These are phyloP conservation scores for Notolepis coatsorum DNA, from an alignment of 2,797 vertebrate genomes.

Conservation along the genomic window DNA sequence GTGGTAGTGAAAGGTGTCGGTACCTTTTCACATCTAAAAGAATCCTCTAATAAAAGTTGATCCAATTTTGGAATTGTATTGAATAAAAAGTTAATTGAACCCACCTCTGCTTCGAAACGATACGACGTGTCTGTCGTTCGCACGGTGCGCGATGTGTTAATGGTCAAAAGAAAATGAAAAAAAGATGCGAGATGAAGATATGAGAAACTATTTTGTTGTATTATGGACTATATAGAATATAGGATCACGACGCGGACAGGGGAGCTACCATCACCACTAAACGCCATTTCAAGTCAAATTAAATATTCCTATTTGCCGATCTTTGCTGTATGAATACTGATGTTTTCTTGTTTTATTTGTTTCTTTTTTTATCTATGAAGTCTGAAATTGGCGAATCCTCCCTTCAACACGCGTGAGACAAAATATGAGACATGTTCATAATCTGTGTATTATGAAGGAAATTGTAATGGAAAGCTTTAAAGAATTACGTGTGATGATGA, in stretches of 20 bases:
- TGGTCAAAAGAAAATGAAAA: conserved; percentile 32
- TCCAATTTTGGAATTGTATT: too few relatives aligned
- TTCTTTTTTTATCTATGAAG: conserved; percentile 26
- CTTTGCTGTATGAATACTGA: conserved; percentile 57
- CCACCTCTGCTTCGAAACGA: too few relatives aligned
- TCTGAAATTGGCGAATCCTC: conserved; percentile 26
- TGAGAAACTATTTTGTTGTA: conserved; percentile 68
- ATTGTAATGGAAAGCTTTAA: conserved; percentile 78
- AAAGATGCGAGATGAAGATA: conserved; percentile 35
- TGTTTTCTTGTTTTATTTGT: conserved; percentile 31
- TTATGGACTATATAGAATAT: conserved; percentile 42
- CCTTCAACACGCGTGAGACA: conserved; percentile 52
- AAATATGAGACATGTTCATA: conserved; percentile 59
- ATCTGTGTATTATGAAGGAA: conserved; percentile 61
- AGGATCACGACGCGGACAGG: conserved; percentile 44
- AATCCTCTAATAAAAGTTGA: too few relatives aligned
- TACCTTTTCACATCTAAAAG: too few relatives aligned
- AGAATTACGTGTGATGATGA: conserved; percentile 65
- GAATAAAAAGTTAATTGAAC: too few relatives aligned
- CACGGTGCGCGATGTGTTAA: too few relatives aligned
- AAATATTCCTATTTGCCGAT: conserved; percentile 59
- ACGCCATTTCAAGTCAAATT: conserved; percentile 63
- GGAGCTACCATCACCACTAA: conserved; percentile 60
- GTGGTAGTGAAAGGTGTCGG: too few relatives aligned
- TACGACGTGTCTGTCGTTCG: too few relatives aligned